A percentile compares a stretch with the other conserved stretches of the same genome.
phyloP scores from a whole-genome alignment of 1,140 invertebrate species.

The Schlechtendalia chinensis region DNA sequence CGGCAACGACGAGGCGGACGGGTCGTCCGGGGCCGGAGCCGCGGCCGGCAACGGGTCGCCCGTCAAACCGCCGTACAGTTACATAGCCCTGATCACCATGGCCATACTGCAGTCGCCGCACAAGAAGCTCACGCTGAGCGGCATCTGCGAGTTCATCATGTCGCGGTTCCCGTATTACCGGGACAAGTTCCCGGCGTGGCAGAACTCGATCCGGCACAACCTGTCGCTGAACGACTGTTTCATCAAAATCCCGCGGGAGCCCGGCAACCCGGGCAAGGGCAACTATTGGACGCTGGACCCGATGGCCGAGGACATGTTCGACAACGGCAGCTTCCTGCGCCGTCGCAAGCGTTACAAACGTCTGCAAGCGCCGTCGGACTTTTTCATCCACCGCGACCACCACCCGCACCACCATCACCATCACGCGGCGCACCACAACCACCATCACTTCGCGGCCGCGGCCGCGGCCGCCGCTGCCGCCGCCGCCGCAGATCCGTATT shows the following conservation, averaged over 20 bases:
- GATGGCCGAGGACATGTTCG: conserved; percentile 97
- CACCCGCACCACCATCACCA: conserved; percentile 55
- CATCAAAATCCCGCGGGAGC: conserved; percentile 96
- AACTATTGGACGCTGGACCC: conserved; percentile 99
- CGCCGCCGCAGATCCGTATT: conserved; percentile 50
- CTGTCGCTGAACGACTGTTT: conserved; percentile 98
- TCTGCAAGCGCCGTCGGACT: conserved; percentile 61
- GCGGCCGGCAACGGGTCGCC: conserved; percentile 50
- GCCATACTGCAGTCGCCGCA: conserved; percentile 95
- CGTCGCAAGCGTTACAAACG: conserved; percentile 93
- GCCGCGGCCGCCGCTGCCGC: conserved; percentile 51
- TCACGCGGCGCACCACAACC: conserved; percentile 55
- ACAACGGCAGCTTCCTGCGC: conserved; percentile 95
- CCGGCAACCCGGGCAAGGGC: conserved; percentile 97
- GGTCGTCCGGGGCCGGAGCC: conserved; percentile 34
- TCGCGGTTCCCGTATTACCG: conserved; percentile 94
- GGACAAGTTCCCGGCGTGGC: conserved; percentile 94
- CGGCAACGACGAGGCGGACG: conserved; percentile 46
- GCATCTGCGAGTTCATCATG: conserved; percentile 99
- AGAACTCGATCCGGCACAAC: conserved; percentile 97
- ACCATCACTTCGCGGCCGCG: conserved; percentile 54
- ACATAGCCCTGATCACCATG: conserved; percentile 98
- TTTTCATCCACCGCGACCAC: conserved; percentile 57
- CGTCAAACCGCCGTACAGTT: conserved; percentile 94
- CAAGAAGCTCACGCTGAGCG: conserved; percentile 93